Base-by-base conservation (phyloP, 2,888 invertebrate genomes). In the Drosophila pseudotalamancana region DNA sequence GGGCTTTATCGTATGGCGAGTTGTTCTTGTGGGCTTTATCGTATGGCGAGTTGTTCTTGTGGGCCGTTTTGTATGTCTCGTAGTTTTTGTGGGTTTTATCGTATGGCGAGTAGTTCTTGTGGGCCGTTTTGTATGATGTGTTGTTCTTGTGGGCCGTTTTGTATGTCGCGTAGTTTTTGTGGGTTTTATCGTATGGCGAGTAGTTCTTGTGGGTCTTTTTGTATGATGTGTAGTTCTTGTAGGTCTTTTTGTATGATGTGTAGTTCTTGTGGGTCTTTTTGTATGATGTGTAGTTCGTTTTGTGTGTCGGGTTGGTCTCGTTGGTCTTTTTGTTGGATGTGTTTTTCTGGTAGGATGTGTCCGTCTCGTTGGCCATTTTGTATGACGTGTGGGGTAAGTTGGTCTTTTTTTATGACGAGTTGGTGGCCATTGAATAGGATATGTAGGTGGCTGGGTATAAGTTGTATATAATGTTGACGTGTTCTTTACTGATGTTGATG, bases 41-140 rank as follows among this genome's bases (percentile, higher is more conserved):
- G n/a, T 42, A 11, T 42, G 42, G 21, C 27, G 39, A 11, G 50
- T 50, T 3, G 51, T 8, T 34, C 11, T 40, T 25, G 53, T 42
- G 37, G 46, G 21, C 46, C 31, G n/a, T 25, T 12, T 45, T 11
- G 54, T 54, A 8, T 34, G 39, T 1, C 23, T 16, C 6, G 37
- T 39, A 2, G 37, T 19, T 39, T n/a, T n/a, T 11, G 39, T n/a
- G 12, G 40, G 14, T 25, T 12, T 40, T 14, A 9, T 25, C n/a
- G n/a, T n/a, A 1, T 14, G 46, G 9, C 12, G 32, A 0, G 46
- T 46, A 5, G 32, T 6, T 21, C 5, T 32, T 16, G 31, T 40
- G 23, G 40, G 40, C n/a, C 12, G 34, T 14, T 6, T 23, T 2
- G 53, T 53, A 6, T n/a, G 25, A 1, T 14, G 16, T 18, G 32